Base-by-base conservation (phyloP, 2,888 invertebrate species). In the Lasioglossum oenotherae region DNA sequence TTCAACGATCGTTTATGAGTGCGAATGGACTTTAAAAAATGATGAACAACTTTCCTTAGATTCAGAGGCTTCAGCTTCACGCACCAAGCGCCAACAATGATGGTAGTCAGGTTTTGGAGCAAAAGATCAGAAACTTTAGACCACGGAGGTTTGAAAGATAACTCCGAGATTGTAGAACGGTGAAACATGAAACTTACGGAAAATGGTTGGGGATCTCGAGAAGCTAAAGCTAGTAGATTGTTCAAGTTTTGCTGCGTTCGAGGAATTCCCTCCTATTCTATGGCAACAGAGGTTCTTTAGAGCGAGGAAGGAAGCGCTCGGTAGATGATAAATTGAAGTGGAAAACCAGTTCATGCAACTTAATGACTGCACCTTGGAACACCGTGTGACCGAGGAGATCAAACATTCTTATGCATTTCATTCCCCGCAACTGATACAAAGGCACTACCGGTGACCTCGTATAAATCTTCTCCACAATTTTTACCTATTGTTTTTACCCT, bases 311-410 rank as follows among this genome's bases (percentile, higher is more conserved):
- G 35, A 82, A 79, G 80, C 73, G 44, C 64, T 73, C 3, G 35
- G 76, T 16, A 23, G 80, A 74, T 80, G 74, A 82, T 80, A 80
- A 82, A 82, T 80, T 71, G 74, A 74, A 69, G 27, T 57, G 44
- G 69, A 82, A 82, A 82, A 53, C 80, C 80, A 74, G 74, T 80
- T 82, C 80, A 80, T 44, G 35, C 57, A 41, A 74, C 71, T 80
- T 74, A 74, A 80, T 80, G 57, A 60, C 44, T 74, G 69, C 35
- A 38, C 38, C 80, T 74, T 46, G 57, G 57, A 46, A 80, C 69
- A 74, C 38, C n/a, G 16, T 10, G 44, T 69, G 35, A 41, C 27
- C 19, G 14, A 38, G 69, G 38, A 31, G 71, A 80, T 80, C 80
- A 35, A 46, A 74, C 57, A n/a, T 38, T 60, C 38, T 49, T 35